These are phyloP conservation scores for Cotesia vestalis DNA, from an alignment of 1,140 invertebrate genomes.

Conservation along the genomic window DNA sequence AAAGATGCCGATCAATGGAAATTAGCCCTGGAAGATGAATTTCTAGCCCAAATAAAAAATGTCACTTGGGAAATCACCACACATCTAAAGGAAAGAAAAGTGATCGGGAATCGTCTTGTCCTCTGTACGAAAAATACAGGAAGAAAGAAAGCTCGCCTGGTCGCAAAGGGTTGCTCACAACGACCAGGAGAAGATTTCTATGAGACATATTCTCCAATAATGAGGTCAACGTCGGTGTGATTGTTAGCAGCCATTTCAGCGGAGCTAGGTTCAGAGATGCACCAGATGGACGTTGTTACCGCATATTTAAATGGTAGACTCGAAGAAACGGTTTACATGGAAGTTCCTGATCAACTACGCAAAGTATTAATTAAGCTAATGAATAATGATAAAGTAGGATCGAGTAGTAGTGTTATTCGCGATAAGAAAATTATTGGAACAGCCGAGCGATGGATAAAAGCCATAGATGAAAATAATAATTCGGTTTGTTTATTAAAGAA, in stretches of 20 bases:
- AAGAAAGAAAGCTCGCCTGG: constrained; percentile 49
- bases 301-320: constrained; percentile 34
- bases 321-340: constrained; percentile 19
- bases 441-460: background rate
- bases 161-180: constrained; percentile 44
- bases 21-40: constrained; percentile 37
- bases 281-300: constrained; percentile 9
- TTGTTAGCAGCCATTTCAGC: background rate
- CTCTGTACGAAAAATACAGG: constrained; percentile 42
- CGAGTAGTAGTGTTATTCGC: too few species aligned
- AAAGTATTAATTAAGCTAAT: constrained; percentile 3
- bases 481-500: constrained; percentile 12
- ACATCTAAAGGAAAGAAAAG: constrained; percentile 35
- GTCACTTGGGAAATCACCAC: constrained; percentile 41
- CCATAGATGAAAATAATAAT: background rate
- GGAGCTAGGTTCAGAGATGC: background rate
- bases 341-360: background rate
- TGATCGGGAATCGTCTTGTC: constrained; percentile 45
- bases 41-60: constrained; percentile 37
- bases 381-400: background rate
- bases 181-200: constrained; percentile 18
- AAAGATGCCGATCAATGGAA: constrained; percentile 33
- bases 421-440: background rate
- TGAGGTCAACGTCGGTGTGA: constrained; percentile 9
- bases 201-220: constrained; percentile 21